phyloP scores from a whole-genome alignment of 2,113 vertebrate species.

The Dunckerocampus dactyliophorus region DNA sequence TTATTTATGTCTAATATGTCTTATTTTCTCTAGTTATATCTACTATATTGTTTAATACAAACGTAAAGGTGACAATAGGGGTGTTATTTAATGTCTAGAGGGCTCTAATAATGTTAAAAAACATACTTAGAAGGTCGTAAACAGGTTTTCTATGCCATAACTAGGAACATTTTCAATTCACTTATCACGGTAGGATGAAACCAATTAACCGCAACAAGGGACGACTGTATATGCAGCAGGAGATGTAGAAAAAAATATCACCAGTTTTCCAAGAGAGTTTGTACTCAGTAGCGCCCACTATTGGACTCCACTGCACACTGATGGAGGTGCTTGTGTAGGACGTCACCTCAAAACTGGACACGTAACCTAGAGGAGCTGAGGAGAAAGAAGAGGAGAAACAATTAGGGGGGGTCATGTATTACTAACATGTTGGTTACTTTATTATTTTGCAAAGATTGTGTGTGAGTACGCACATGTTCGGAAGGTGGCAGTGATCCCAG shows the following conservation, averaged over 20 bases:
- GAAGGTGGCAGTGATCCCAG: conserved; percentile 80
- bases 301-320: conserved; percentile 77
- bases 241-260: conserved; percentile 6
- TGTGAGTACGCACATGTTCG: conserved; percentile 77
- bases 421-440: not conserved
- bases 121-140: too few species aligned
- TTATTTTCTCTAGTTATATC: too few species aligned
- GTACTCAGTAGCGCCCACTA: conserved; percentile 82
- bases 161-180: too few species aligned
- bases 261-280: conserved; percentile 78
- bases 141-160: too few species aligned
- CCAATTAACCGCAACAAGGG: too few species aligned
- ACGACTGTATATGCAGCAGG: not conserved
- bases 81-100: too few species aligned
- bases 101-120: too few species aligned
- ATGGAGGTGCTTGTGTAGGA: conserved; percentile 77
- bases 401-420: too few species aligned
- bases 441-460: not conserved
- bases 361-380: conserved; percentile 82
- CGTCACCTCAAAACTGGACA: conserved; percentile 81
- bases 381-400: not conserved
- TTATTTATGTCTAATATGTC: too few species aligned
- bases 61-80: too few species aligned
- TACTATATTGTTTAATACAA: too few species aligned
- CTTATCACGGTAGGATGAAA: too few species aligned